phyloP scores from a whole-genome alignment of 2,888 invertebrate genomes.

The Psylliodes chrysocephalus region DNA sequence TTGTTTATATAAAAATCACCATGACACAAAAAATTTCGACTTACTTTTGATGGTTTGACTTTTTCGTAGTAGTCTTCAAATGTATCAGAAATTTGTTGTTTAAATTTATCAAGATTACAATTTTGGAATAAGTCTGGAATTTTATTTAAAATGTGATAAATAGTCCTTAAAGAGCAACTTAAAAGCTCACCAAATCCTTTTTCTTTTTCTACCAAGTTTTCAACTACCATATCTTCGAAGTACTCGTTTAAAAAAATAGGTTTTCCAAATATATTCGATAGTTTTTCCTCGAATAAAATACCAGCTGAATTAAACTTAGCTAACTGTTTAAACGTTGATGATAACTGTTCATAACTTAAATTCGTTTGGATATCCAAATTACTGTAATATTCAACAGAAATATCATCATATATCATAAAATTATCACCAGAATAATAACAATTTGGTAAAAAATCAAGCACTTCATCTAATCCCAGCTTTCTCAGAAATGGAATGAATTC shows the following conservation, averaged over 20 bases:
- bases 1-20: conserved; percentile 58
- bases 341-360: conserved; percentile 45
- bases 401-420: conserved; percentile 61
- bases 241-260: conserved; percentile 50
- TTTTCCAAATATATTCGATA: conserved; percentile 41
- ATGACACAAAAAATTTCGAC: conserved; percentile 59
- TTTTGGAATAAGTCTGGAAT: conserved; percentile 36
- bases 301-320: conserved; percentile 55
- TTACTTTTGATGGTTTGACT: conserved; percentile 57
- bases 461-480: conserved; percentile 46
- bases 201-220: conserved; percentile 34
- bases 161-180: background rate
- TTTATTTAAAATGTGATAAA: conserved; percentile 18
- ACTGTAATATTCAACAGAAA: conserved; percentile 44
- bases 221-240: conserved; percentile 47
- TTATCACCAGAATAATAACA: conserved; percentile 58
- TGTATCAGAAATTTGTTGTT: conserved; percentile 21
- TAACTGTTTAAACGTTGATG: conserved; percentile 45
- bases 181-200: conserved; percentile 16
- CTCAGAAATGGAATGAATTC: conserved; percentile 58
- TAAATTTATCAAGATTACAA: conserved; percentile 33
- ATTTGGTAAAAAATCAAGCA: conserved; percentile 53
- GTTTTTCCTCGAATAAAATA: conserved; percentile 55
- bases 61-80: conserved; percentile 49
- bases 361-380: conserved; percentile 29